These are phyloP conservation scores for Cerastis rubricosa DNA, from an alignment of 2,888 invertebrate species.

Conservation along the genomic window DNA sequence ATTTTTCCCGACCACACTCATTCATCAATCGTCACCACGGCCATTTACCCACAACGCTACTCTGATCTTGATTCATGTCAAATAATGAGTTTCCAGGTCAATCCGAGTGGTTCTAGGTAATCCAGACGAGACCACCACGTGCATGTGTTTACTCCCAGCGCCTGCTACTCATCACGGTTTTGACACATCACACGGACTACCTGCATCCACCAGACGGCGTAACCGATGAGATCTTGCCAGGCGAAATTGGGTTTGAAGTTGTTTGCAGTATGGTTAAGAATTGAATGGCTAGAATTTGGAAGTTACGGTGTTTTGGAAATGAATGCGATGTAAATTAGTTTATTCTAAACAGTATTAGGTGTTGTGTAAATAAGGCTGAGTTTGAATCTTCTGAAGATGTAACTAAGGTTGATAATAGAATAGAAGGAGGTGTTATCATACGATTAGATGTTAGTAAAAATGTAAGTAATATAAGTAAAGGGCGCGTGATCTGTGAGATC, in stretches of 20 bases:
- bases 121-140: conserved; percentile 74
- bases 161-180: conserved; percentile 88
- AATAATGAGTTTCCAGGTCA: conserved; percentile 65
- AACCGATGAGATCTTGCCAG: not conserved
- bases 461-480: conserved; percentile 87
- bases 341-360: conserved; percentile 58
- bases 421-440: conserved; percentile 55
- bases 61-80: conserved; percentile 50
- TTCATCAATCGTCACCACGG: conserved; percentile 23
- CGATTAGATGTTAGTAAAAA: conserved; percentile 77
- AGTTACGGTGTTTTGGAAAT: conserved; percentile 48
- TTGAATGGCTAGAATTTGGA: conserved; percentile 17
- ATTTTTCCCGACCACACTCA: not conserved
- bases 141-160: conserved; percentile 85
- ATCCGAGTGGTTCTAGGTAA: conserved; percentile 66
- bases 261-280: conserved; percentile 28
- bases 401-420: conserved; percentile 54
- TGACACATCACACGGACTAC: conserved; percentile 83
- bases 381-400: conserved; percentile 23
- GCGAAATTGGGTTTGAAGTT: conserved; percentile 46
- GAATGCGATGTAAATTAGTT: conserved; percentile 37
- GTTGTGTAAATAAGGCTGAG: conserved; percentile 9
- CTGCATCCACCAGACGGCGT: conserved; percentile 47
- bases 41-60: conserved; percentile 24
- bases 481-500: conserved; percentile 87